phyloP scores from a whole-genome alignment of 2,113 vertebrate genomes.

The Fulmarus glacialis region DNA sequence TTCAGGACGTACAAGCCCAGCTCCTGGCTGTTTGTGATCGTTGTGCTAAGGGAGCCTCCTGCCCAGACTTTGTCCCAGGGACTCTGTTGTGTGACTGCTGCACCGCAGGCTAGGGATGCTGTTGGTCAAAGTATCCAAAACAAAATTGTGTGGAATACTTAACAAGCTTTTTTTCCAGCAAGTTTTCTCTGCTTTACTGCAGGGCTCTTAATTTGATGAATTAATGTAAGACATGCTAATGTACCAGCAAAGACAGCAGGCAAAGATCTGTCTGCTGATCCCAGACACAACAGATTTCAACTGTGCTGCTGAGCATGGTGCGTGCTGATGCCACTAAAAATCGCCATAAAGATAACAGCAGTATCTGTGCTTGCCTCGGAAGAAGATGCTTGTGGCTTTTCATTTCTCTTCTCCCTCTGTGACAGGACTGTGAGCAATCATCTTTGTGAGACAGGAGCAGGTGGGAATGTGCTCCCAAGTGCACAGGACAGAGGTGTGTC shows the following conservation, averaged over 20 bases:
- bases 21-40: not conserved
- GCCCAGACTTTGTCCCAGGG: not conserved
- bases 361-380: not conserved
- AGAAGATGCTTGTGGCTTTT: not conserved
- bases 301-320: not conserved
- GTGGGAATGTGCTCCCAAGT: not conserved
- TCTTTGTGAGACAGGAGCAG: not conserved
- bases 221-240: constrained; percentile 13
- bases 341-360: not conserved
- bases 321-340: not conserved
- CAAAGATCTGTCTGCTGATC: not conserved
- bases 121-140: not conserved
- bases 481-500: fast-evolving
- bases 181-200: not conserved
- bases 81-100: not conserved
- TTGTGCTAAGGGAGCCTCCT: not conserved
- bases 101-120: not conserved
- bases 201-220: constrained; percentile 27
- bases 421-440: fast-evolving
- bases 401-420: not conserved
- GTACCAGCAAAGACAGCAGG: constrained; percentile 2
- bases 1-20: fast-evolving
- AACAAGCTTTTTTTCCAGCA: not conserved
- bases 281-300: not conserved
- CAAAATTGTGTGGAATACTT: not conserved